phyloP scores from a whole-genome alignment of 2,888 invertebrate genomes.

The Ornithoptera alexandrae region DNA sequence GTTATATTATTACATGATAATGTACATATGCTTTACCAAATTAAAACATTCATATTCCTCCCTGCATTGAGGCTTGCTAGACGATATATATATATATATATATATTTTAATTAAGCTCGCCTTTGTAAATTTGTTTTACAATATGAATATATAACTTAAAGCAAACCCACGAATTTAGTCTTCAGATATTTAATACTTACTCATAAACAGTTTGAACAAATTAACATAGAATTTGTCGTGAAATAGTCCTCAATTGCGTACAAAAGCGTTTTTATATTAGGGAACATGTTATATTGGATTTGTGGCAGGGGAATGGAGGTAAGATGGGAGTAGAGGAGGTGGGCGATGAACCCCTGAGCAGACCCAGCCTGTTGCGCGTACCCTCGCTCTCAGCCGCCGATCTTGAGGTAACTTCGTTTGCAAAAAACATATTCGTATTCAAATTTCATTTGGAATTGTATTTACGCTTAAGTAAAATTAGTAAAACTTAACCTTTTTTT shows the following conservation, averaged over 20 bases:
- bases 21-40: too few relatives aligned
- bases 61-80: too few relatives aligned
- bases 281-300: constrained; percentile 20
- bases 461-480: neutral
- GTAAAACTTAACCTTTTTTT: too few relatives aligned
- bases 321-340: constrained; percentile 49
- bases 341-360: constrained; percentile 71
- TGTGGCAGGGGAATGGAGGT: constrained; percentile 58
- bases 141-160: neutral
- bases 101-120: too few relatives aligned
- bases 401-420: constrained; percentile 62
- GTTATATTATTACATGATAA: too few relatives aligned
- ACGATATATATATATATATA: too few relatives aligned
- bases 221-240: neutral
- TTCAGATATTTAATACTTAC: neutral
- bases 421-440: constrained; percentile 15
- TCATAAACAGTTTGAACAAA: neutral
- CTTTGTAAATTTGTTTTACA: too few relatives aligned
- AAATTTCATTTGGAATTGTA: constrained; percentile 18
- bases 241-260: constrained; percentile 8
- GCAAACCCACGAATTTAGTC: too few relatives aligned
- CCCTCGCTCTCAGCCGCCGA: constrained; percentile 82
- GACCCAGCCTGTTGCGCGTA: constrained; percentile 80
- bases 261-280: constrained; percentile 8
- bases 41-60: too few relatives aligned